Base-by-base conservation (phyloP, 2,888 invertebrate genomes). In the Eucera pruinosa region DNA sequence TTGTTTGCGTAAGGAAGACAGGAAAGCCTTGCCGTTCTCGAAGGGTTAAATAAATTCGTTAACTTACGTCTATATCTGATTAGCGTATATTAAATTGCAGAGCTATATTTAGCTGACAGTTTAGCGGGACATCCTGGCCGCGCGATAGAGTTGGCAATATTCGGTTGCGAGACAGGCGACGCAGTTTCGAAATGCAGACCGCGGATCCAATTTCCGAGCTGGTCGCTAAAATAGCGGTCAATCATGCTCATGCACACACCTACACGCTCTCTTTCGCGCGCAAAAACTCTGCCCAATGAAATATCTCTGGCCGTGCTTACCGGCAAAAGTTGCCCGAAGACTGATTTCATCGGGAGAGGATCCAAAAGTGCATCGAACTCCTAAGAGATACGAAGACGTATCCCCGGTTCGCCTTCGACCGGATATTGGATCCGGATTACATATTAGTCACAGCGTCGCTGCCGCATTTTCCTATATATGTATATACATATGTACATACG, bases 371-470 rank as follows among this genome's bases (percentile, higher is more conserved):
- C 58, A 57, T 72, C 47, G 55, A 58, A 54, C 60, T 64, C 11
- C 18, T 25, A 27, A 43, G 50, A 60, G 47, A 39, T 67, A 52
- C 45, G 62, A 83, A 84, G 85, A 83, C 82, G 78, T 74, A 75
- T 71, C 25, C 47, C 64, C 61, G 66, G 72, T 78, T 80, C 62
- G 83, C 7, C 3, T 7, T 33, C 33, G 80, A 69, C 83, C 78
- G 89, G 89, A 90, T 89, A 90, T 89, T 90, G 88, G 87, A 89
- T 87, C 85, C 87, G 88, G 89, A 87, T 89, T 89, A 89, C 88
- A 86, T 88, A 89, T 89, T 89, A 89, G 88, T 87, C 87, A 82
- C 4, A n/a, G 75, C 72, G 76, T 82, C 77, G 68, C 70, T 79
- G 11, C 50, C 52, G 20, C 13, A 39, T 30, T n/a, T n/a, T n/a